These are phyloP conservation scores for Corella eumyota DNA, from an alignment of 23 tunicate species.

Conservation along the genomic window DNA sequence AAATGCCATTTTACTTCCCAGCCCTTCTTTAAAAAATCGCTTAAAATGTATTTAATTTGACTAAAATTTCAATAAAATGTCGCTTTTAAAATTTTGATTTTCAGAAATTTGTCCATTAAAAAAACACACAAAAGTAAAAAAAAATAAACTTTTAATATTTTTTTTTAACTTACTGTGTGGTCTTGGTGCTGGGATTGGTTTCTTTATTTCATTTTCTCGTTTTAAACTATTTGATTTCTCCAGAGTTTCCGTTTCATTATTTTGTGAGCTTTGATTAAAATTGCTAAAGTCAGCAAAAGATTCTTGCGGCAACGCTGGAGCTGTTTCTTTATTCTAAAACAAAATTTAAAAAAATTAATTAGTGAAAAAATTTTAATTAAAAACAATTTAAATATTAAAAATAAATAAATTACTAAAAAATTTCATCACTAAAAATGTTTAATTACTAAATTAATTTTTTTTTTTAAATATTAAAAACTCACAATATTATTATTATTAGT, in stretches of 20 bases:
- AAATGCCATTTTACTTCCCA: too few relatives aligned
- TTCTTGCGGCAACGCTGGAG: slow-evolving; percentile 11
- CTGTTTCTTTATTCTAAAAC: too few relatives aligned
- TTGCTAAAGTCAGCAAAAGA: slow-evolving; percentile 32
- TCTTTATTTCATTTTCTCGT: background rate
- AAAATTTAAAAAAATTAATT: too few relatives aligned
- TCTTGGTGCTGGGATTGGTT: slow-evolving; percentile 22
- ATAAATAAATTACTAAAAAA: too few relatives aligned
- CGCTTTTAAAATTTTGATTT: too few relatives aligned
- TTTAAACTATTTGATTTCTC: background rate
- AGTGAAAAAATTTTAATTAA: too few relatives aligned
- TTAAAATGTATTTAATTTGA: too few relatives aligned
- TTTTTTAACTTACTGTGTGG: slow-evolving; percentile 7
- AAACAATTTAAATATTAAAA: too few relatives aligned
- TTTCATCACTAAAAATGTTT: too few relatives aligned
- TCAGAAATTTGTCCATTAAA: background rate
- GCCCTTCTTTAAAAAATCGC: too few relatives aligned
- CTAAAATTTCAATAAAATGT: too few relatives aligned
- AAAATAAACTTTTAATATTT: background rate
- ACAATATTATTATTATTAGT: background rate
- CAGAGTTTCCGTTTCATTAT: background rate
- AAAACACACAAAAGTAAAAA: background rate
- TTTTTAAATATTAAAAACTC: background rate
- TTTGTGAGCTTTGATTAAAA: slow-evolving; percentile 9
- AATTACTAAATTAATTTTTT: too few relatives aligned